phyloP scores from a whole-genome alignment of 2,797 vertebrate species.

The Muraenolepis orangiensis region DNA sequence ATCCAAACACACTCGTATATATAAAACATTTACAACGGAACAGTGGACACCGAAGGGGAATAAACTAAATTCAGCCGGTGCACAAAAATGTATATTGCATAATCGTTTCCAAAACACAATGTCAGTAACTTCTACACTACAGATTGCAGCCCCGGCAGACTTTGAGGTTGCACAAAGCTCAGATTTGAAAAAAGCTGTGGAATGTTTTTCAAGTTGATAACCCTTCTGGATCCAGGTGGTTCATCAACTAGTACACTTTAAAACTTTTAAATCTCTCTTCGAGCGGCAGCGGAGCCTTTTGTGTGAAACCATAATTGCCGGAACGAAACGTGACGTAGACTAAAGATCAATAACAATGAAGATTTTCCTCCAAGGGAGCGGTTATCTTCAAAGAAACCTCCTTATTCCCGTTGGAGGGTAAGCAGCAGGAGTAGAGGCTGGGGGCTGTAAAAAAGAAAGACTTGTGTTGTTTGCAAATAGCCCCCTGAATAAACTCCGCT shows the following conservation, averaged over 20 bases:
- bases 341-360: constrained; percentile 38
- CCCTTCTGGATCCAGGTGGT: constrained; percentile 48
- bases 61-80: background rate
- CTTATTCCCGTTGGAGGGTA: background rate
- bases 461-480: constrained; percentile 46
- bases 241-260: constrained; percentile 1
- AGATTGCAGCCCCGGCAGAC: background rate
- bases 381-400: background rate
- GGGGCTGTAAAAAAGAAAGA: constrained; percentile 35
- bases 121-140: background rate
- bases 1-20: background rate
- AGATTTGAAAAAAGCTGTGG: background rate
- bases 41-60: background rate
- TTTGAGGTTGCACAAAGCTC: background rate
- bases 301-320: constrained; percentile 32
- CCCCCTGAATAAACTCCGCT: constrained; percentile 42
- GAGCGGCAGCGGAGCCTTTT: constrained; percentile 11
- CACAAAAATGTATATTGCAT: background rate
- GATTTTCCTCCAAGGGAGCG: constrained; percentile 18
- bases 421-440: background rate
- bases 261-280: constrained; percentile 27
- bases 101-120: background rate
- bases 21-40: background rate
- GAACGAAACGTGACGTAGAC: constrained; percentile 37
- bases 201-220: background rate